Percentiles rank a stretch among this genome's conserved stretches.
phyloP scores from a whole-genome alignment of 2,888 invertebrate genomes.

The Venusia cambrica region DNA sequence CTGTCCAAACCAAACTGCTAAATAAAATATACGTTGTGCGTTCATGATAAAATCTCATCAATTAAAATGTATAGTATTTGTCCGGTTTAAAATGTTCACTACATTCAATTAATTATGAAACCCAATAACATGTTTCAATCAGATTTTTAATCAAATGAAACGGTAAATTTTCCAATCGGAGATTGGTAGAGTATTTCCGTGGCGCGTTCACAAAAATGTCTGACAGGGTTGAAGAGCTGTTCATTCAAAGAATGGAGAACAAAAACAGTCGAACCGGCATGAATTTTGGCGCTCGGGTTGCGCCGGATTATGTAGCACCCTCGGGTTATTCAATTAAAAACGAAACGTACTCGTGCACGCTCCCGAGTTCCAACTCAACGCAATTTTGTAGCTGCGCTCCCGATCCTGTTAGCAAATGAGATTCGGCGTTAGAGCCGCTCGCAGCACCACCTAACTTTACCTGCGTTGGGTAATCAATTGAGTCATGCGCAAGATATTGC shows the following conservation, averaged over 20 bases:
- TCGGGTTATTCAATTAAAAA: conserved; percentile 68
- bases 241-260: conserved; percentile 43
- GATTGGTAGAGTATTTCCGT: conserved; percentile 8
- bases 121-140: conserved; percentile 42
- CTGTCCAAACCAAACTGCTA: conserved; percentile 62
- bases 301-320: conserved; percentile 60
- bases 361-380: conserved; percentile 49
- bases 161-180: conserved; percentile 14
- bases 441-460: conserved; percentile 13
- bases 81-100: conserved; percentile 42
- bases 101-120: conserved; percentile 49
- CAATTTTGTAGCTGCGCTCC: conserved; percentile 49
- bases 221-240: conserved; percentile 41
- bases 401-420: conserved; percentile 49
- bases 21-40: conserved; percentile 58
- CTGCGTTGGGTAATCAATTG: conserved; percentile 9
- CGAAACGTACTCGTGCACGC: conserved; percentile 51
- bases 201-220: too few species aligned
- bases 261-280: conserved; percentile 52
- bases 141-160: conserved; percentile 31
- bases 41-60: conserved; percentile 59
- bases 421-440: conserved; percentile 34
- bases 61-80: conserved; percentile 55
- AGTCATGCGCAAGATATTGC: conserved; percentile 11
- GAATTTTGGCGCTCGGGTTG: conserved; percentile 53